Conservation (phyloP, 2,113 vertebrate genomes). For the Dicentrarchus labrax region DNA sequence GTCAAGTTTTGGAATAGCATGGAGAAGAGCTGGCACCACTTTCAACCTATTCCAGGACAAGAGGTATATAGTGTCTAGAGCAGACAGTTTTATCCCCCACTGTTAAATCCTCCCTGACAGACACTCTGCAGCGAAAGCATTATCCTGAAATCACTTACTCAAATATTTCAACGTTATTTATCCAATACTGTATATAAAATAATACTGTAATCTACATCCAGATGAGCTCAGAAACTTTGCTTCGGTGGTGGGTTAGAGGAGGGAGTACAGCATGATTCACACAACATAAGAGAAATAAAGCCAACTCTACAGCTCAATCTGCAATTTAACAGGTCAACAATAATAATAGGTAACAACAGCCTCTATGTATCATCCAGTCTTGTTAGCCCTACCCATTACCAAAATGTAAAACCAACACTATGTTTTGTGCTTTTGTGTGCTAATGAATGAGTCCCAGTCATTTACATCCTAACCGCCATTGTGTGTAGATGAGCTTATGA, state of each 20-base stretch:
- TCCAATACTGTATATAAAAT: slow-evolving; percentile 20
- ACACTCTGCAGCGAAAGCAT: slow-evolving; percentile 42
- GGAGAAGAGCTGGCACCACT: slow-evolving; percentile 88
- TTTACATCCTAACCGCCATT: neutral
- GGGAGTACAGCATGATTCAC: slow-evolving; percentile 22
- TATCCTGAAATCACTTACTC: slow-evolving; percentile 33
- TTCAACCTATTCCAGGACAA: slow-evolving; percentile 80
- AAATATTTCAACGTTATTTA: slow-evolving; percentile 38
- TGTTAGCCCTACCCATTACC: neutral
- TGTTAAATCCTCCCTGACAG: slow-evolving; percentile 62
- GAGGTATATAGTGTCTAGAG: slow-evolving; percentile 55
- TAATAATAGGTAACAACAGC: neutral
- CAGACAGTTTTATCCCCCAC: slow-evolving; percentile 64
- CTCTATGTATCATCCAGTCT: neutral
- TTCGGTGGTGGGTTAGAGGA: slow-evolving; percentile 30
- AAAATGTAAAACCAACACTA: neutral
- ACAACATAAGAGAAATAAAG: neutral
- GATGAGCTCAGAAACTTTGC: slow-evolving; percentile 13
- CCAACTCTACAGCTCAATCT: neutral
- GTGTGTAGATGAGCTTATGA: slow-evolving; percentile 15
- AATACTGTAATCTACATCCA: slow-evolving; percentile 18
- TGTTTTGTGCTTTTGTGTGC: slow-evolving; percentile 3
- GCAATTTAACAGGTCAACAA: slow-evolving; percentile 20
- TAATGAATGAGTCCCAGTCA: neutral
- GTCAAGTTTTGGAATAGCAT: slow-evolving; percentile 81